Percentiles rank a stretch among this genome's conserved stretches.
phyloP scores from a whole-genome alignment of 2,113 vertebrate genomes.

The Lophius piscatorius region DNA sequence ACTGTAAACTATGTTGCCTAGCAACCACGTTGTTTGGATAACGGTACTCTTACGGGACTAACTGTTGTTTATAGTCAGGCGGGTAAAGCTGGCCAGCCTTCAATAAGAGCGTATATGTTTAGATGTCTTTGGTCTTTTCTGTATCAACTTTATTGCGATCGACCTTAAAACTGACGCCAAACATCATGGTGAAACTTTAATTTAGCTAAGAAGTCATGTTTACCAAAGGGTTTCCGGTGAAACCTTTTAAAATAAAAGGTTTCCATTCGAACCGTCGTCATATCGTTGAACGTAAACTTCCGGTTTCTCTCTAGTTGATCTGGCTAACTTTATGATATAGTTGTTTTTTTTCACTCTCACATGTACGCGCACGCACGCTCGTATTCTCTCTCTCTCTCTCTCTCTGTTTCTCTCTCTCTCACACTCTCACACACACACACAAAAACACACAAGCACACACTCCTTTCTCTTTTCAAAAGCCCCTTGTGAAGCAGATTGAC shows the following conservation, averaged over 20 bases:
- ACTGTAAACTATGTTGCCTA: conserved; percentile 25
- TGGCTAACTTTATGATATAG: conserved; percentile 24
- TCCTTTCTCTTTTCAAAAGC: conserved; percentile 74
- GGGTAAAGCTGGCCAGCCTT: no score
- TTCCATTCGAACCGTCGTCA: fast-evolving
- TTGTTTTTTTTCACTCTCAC: conserved; percentile 16
- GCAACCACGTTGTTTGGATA: conserved; percentile 33
- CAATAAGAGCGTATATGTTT: no score
- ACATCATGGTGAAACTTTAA: conserved; percentile 4
- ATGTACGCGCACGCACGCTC: conserved; percentile 52
- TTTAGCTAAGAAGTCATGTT: not conserved
- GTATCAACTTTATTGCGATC: not conserved
- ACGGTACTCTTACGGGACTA: not conserved
- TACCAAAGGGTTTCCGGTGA: not conserved
- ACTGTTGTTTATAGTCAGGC: not conserved
- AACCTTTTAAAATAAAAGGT: conserved; percentile 40
- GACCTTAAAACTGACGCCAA: conserved; percentile 6
- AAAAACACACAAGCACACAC: conserved; percentile 47
- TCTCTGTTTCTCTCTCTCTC: conserved; percentile 24
- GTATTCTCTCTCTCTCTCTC: conserved; percentile 33
- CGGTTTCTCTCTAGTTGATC: conserved; percentile 26
- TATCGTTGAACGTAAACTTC: conserved; percentile 40
- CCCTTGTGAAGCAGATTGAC: conserved; percentile 78
- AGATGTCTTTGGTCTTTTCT: not conserved
- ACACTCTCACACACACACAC: conserved; percentile 33